phyloP scores from a whole-genome alignment of 1,140 invertebrate genomes.

The Meloidogyne floridensis region DNA sequence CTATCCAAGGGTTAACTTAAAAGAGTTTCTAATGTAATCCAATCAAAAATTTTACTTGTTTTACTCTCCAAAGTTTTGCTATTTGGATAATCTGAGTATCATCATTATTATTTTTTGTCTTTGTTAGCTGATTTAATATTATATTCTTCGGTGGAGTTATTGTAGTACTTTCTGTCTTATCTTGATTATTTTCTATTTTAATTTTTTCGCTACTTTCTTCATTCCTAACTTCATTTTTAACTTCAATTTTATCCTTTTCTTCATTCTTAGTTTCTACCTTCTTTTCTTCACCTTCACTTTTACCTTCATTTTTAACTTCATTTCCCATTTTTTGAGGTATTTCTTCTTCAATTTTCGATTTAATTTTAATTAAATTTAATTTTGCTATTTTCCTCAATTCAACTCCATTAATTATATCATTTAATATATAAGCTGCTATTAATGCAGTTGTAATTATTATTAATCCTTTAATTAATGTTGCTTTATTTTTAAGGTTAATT shows the following conservation, averaged over 20 bases:
- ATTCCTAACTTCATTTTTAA: no score
- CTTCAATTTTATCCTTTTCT: background rate
- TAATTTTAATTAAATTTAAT: slow-evolving; percentile 10
- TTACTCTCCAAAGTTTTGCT: background rate
- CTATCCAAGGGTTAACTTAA: no score
- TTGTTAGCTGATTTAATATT: background rate
- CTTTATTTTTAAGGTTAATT: no score
- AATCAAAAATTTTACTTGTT: background rate
- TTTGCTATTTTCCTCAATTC: slow-evolving; percentile 9
- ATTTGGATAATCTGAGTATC: background rate
- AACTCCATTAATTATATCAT: slow-evolving; percentile 5
- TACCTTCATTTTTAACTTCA: no score
- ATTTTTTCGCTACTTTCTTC: background rate
- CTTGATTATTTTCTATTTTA: background rate
- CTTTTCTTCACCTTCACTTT: background rate
- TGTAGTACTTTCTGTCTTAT: background rate
- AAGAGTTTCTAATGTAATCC: no score
- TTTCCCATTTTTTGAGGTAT: background rate
- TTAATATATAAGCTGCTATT: slow-evolving; percentile 7
- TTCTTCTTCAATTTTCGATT: background rate
- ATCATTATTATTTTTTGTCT: background rate
- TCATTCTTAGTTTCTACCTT: background rate
- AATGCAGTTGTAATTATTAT: background rate
- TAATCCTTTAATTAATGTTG: background rate
- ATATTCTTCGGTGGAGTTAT: background rate